phyloP scores from a whole-genome alignment of 2,888 invertebrate genomes.

The Athalia rosae region DNA sequence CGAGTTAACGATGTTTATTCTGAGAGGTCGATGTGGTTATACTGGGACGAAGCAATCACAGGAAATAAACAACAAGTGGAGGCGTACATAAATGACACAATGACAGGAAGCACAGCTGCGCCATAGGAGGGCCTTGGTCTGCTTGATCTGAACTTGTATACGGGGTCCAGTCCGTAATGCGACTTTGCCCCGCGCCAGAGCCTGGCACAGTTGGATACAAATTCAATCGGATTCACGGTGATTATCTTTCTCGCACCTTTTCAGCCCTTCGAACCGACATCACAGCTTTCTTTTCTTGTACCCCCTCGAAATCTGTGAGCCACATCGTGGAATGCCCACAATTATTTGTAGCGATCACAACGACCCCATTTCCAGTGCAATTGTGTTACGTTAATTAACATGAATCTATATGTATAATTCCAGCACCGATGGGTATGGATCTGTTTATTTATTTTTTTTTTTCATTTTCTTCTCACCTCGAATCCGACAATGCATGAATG shows the following conservation, averaged over 20 bases:
- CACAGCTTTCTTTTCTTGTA: constrained; percentile 30
- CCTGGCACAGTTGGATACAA: constrained; percentile 43
- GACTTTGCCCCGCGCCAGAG: constrained; percentile 26
- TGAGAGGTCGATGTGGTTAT: constrained; percentile 8
- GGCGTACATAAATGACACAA: constrained; percentile 44
- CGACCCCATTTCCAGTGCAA: constrained; percentile 34
- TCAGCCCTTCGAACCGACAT: constrained; percentile 10
- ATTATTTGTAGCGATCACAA: constrained; percentile 36
- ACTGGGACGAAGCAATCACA: constrained; percentile 31
- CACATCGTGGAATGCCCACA: constrained; percentile 33
- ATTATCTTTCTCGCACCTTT: constrained; percentile 46
- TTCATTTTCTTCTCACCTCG: too few species aligned
- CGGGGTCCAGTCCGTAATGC: constrained; percentile 32
- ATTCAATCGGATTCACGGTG: constrained; percentile 43
- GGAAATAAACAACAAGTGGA: constrained; percentile 42
- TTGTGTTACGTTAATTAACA: constrained; percentile 36
- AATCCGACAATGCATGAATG: neutral
- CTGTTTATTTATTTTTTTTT: too few species aligned
- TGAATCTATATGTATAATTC: constrained; percentile 10
- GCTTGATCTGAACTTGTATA: constrained; percentile 11
- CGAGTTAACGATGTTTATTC: constrained; percentile 18
- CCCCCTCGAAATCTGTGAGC: constrained; percentile 19
- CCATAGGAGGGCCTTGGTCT: constrained; percentile 38
- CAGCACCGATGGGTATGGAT: too few species aligned
- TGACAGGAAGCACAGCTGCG: constrained; percentile 44